phyloP scores from a whole-genome alignment of 23 tunicate species.

The Trididemnum clinides region DNA sequence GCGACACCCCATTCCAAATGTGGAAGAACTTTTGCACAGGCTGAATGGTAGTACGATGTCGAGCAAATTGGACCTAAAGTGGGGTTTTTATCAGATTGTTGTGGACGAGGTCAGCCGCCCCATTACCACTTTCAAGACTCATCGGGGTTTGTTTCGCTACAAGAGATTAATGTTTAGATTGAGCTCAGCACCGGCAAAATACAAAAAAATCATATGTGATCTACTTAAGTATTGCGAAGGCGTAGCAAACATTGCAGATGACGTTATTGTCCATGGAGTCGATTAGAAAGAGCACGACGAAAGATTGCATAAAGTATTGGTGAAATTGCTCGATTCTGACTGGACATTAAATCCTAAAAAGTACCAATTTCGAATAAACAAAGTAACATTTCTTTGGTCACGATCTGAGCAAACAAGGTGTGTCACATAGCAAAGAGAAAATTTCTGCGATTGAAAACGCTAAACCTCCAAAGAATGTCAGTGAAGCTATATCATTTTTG shows the following conservation, averaged over 20 bases:
- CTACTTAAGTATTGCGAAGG: conserved; percentile 9
- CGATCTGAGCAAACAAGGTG: conserved; percentile 24
- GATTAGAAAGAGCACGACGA: background rate
- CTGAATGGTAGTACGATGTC: conserved; percentile 27
- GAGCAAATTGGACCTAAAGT: conserved; percentile 25
- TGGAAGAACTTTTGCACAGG: conserved; percentile 14
- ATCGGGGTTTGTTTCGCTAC: conserved; percentile 15
- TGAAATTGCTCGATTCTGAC: background rate
- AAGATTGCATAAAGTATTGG: background rate
- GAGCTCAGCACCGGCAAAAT: conserved; percentile 1
- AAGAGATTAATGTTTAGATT: conserved; percentile 27
- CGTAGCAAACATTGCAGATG: conserved; percentile 13
- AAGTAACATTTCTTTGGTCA: background rate
- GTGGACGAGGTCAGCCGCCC: conserved; percentile 23
- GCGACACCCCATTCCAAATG: conserved; percentile 26
- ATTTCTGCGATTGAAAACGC: too few species aligned
- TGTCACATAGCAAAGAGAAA: too few species aligned
- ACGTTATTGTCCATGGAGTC: background rate
- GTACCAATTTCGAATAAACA: background rate
- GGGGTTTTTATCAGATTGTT: conserved; percentile 41
- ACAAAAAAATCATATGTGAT: conserved; percentile 13
- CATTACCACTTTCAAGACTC: conserved; percentile 21
- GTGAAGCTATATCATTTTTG: too few species aligned
- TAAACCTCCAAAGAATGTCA: too few species aligned
- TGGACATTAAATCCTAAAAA: background rate